A percentile compares a stretch with the other conserved stretches of the same genome.
phyloP scores from a whole-genome alignment of 1,140 invertebrate genomes.

The Heliconius melpomene region DNA sequence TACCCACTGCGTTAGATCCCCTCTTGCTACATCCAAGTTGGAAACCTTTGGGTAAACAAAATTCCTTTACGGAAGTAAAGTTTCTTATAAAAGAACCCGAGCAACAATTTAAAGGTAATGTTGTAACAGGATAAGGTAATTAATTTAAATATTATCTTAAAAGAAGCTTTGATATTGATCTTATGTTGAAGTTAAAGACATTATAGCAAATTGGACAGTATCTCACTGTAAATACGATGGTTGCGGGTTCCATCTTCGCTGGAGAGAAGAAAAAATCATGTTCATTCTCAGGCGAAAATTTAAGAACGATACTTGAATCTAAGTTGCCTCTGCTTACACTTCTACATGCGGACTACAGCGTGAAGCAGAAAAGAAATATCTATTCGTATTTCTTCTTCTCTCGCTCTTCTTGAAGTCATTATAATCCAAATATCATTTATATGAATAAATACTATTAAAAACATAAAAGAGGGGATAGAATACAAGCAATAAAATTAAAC shows the following conservation, averaged over 20 bases:
- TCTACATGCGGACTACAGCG: too few relatives aligned
- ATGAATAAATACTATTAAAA: too few relatives aligned
- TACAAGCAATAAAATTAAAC: not conserved
- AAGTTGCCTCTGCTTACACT: too few relatives aligned
- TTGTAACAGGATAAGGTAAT: slow-evolving; percentile 33
- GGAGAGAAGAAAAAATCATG: too few relatives aligned
- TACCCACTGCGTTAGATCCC: slow-evolving; percentile 43
- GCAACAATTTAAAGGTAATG: slow-evolving; percentile 31
- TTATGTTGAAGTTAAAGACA: not conserved
- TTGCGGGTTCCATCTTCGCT: not conserved
- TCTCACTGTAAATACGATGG: not conserved
- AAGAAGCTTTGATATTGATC: not conserved
- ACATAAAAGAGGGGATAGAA: not conserved
- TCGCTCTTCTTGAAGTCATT: too few relatives aligned
- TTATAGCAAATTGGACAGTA: too few relatives aligned
- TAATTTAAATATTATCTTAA: slow-evolving; percentile 34
- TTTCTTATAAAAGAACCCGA: slow-evolving; percentile 38
- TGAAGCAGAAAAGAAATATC: too few relatives aligned
- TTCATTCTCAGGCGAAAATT: too few relatives aligned
- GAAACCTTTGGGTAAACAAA: slow-evolving; percentile 46
- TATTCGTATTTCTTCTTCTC: too few relatives aligned
- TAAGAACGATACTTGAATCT: too few relatives aligned
- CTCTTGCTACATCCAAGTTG: slow-evolving; percentile 35
- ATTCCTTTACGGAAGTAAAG: slow-evolving; percentile 40
- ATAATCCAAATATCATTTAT: too few relatives aligned